Evolutionary conservation across 2,888 invertebrate genomes (phyloP).

Genomic region (Corbicula japonica): DNA sequence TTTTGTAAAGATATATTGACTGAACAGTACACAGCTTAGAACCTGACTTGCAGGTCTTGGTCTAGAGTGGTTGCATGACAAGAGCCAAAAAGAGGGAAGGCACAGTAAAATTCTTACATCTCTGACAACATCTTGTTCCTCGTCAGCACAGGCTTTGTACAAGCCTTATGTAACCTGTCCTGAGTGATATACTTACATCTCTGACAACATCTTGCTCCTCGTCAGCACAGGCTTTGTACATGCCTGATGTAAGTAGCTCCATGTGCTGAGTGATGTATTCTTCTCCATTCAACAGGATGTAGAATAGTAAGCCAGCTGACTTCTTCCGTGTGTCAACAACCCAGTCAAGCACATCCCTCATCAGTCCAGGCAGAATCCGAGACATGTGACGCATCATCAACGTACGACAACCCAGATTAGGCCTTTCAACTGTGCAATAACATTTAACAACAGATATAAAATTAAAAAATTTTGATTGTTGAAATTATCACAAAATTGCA

Average conservation of each 20-base stretch:
- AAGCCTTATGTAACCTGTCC: conserved; percentile 89
- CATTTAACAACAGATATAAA: not conserved
- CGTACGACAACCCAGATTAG: conserved; percentile 94
- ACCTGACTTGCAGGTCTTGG: too few species aligned
- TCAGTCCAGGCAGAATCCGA: conserved; percentile 90
- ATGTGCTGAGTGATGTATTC: conserved; percentile 90
- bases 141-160: conserved; percentile 90
- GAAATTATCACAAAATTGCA: too few species aligned
- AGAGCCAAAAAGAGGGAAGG: too few species aligned
- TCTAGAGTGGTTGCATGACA: too few species aligned
- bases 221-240: conserved; percentile 90
- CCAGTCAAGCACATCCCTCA: conserved; percentile 93
- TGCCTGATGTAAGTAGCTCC: conserved; percentile 89
- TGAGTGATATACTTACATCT: conserved; percentile 86
- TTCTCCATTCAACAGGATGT: conserved; percentile 92
- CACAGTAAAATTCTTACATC: conserved; percentile 84
- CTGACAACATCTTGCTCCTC: conserved; percentile 89
- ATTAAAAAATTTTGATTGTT: too few species aligned
- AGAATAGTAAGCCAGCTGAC: conserved; percentile 92
- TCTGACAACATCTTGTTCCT: conserved; percentile 89
- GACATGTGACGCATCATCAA: conserved; percentile 92
- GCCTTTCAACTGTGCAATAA: conserved; percentile 91
- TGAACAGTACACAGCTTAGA: too few species aligned
- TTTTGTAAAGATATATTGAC: too few species aligned
- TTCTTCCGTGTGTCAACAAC: conserved; percentile 90